These are phyloP conservation scores for Pyrocoelia pectoralis DNA, from an alignment of 2,888 invertebrate species.

Conservation along the genomic window DNA sequence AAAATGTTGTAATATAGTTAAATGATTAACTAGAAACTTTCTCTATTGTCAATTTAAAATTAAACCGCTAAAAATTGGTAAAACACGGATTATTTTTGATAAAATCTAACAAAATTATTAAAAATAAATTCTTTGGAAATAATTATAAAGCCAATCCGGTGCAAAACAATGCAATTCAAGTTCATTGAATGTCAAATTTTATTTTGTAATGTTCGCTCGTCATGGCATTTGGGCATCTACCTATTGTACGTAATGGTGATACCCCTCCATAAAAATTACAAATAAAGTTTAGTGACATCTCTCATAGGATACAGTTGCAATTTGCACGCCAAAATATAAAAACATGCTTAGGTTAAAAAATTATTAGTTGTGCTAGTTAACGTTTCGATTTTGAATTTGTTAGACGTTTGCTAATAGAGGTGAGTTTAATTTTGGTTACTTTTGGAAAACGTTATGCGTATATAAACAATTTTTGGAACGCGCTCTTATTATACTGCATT, in stretches of 20 bases:
- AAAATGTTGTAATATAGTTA: too few species aligned
- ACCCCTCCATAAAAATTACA: slow-evolving; percentile 27
- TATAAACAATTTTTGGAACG: slow-evolving; percentile 10
- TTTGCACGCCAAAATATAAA: slow-evolving; percentile 24
- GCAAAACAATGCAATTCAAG: slow-evolving; percentile 29
- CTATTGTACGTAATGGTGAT: slow-evolving; percentile 18
- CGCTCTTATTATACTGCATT: slow-evolving; percentile 1
- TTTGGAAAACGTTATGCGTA: slow-evolving; percentile 5
- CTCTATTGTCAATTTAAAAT: neutral
- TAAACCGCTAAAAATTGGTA: neutral
- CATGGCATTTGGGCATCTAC: slow-evolving; percentile 30
- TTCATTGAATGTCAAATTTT: slow-evolving; percentile 30
- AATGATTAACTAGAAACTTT: neutral
- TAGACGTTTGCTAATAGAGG: neutral
- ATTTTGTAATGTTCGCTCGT: slow-evolving; percentile 26
- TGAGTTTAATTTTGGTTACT: neutral
- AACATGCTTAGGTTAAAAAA: slow-evolving; percentile 14
- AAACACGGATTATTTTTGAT: neutral
- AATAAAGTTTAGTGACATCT: slow-evolving; percentile 42
- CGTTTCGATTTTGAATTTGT: slow-evolving; percentile 1
- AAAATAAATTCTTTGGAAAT: slow-evolving; percentile 4
- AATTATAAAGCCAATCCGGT: slow-evolving; percentile 11
- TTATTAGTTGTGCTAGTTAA: neutral
- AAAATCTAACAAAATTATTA: neutral
- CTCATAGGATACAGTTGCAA: slow-evolving; percentile 36